Base-by-base conservation (phyloP, 2,113 vertebrate species). In the Tupaia tana region DNA sequence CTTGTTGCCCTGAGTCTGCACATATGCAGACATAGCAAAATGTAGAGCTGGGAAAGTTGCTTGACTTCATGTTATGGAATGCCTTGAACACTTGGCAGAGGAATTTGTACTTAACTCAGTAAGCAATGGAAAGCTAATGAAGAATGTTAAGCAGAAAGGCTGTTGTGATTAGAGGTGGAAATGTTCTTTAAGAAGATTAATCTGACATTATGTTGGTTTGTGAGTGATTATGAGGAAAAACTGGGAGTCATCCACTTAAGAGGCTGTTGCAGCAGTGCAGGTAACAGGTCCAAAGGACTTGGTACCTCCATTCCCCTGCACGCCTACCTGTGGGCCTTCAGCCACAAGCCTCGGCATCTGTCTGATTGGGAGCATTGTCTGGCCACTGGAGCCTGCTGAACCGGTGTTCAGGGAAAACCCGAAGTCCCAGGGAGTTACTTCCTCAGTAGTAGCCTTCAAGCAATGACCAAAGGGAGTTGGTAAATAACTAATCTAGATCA, bases 101-200 rank as follows among this genome's bases (percentile, higher is more conserved):
- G 61, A 80, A 54, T 92, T 56, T 31, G 29, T 73, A 52, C 54
- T 80, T 66, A 71, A 61, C 83, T 96, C 81, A 69, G 43, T 66
- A 11, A 7, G 34, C 22, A 84, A 12, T 82, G 19, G n/a, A 83
- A 86, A 81, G 24, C 81, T 63, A 67, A 67, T 71, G 66, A 92
- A 75, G 64, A 20, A 12, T 93, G 64, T 77, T 87, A 70, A 94
- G 66, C 88, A 78, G 43, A 82, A 87, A 87, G 29, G 11, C 16
- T 29, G n/a, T 71, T 56, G 20, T 78, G 58, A 52, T 70, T 71
- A 82, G 58, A 77, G 43, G 56, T 93, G 29, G 24, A 74, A 56
- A 20, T 82, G 22, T 77, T 91, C 73, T 85, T 34, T 84, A 61
- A 34, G 79, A 78, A 54, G 84, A 79, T 84, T 31, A 85, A 79